Conservation (phyloP, 2,113 vertebrate genomes). For the Bos indicus region DNA sequence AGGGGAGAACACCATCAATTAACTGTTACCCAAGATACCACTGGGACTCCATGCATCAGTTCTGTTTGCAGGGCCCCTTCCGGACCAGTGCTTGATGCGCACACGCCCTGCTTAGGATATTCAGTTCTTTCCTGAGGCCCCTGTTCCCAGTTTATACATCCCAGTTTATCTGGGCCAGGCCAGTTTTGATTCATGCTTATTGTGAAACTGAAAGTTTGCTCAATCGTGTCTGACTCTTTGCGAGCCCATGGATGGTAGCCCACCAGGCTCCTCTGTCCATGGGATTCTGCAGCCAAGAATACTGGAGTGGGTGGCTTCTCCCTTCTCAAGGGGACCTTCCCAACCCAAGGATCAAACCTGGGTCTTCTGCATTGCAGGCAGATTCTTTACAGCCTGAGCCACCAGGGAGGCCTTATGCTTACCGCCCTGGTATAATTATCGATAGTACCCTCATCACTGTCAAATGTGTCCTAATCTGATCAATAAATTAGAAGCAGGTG, state of each 20-base stretch:
- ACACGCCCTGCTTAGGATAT: not conserved
- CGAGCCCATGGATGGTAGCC: not conserved
- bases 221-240: not conserved
- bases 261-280: not conserved
- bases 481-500: not conserved
- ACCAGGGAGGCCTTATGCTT: not conserved
- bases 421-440: not conserved
- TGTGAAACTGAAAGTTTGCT: not conserved
- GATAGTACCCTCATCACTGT: not conserved
- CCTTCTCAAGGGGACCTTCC: not conserved
- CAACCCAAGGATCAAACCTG: not conserved
- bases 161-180: not conserved
- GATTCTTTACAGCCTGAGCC: not conserved
- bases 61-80: not conserved
- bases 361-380: not conserved
- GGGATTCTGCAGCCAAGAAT: not conserved
- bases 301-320: not conserved
- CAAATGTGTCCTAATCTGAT: not conserved
- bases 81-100: not conserved
- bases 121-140: not conserved
- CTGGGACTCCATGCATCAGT: not conserved
- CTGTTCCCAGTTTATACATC: not conserved
- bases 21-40: not conserved
- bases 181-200: not conserved
- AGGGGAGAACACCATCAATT: not conserved